phyloP scores from a whole-genome alignment of 2,888 invertebrate species.

The Eulithis testata region DNA sequence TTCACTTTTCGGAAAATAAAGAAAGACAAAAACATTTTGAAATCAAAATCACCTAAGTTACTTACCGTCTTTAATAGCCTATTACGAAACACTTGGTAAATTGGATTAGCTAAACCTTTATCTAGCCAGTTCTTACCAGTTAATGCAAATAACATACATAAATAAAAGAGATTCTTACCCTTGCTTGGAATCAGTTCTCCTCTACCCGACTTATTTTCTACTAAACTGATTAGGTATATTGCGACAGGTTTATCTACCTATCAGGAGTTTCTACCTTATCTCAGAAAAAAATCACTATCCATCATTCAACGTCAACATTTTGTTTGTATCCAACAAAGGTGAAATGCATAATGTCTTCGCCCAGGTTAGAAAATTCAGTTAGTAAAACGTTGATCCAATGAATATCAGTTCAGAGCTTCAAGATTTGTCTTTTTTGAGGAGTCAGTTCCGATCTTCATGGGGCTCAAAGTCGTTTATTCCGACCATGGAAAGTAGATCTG shows the following conservation, averaged over 20 bases:
- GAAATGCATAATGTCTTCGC: constrained; percentile 7
- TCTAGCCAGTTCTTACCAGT: too few species aligned
- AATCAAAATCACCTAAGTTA: too few species aligned
- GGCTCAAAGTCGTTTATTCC: constrained; percentile 12
- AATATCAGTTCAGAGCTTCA: constrained; percentile 18
- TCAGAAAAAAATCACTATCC: constrained; percentile 34
- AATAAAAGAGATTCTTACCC: too few species aligned
- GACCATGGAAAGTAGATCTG: constrained; percentile 27
- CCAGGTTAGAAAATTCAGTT: constrained; percentile 21
- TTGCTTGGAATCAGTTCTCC: too few species aligned
- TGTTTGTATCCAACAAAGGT: constrained; percentile 29
- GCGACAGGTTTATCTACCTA: constrained; percentile 16
- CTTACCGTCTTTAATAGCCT: too few species aligned
- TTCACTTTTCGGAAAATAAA: too few species aligned
- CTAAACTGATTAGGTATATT: constrained; percentile 18
- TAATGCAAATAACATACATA: too few species aligned
- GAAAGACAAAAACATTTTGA: too few species aligned
- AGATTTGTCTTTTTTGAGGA: constrained; percentile 25
- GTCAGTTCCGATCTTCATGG: constrained; percentile 23
- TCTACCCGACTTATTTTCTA: neutral
- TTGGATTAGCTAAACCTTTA: too few species aligned
- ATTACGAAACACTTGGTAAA: too few species aligned
- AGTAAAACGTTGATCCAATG: constrained; percentile 20
- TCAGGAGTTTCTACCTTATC: constrained; percentile 37
- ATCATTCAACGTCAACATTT: constrained; percentile 41